These are phyloP conservation scores for Gopherus flavomarginatus DNA, from an alignment of 2,113 vertebrate species.

Conservation along the genomic window DNA sequence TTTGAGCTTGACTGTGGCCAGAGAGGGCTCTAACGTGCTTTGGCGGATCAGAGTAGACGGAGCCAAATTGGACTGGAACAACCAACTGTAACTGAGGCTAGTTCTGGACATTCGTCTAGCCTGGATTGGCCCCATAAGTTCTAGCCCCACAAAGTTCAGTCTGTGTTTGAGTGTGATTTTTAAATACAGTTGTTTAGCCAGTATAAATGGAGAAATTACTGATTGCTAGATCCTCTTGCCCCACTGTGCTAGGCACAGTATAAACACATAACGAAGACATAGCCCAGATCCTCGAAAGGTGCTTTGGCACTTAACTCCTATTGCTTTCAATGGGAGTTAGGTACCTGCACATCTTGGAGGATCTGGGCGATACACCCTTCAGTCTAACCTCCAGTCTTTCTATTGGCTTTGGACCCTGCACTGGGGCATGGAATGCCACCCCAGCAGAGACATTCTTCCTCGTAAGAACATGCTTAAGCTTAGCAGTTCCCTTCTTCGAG, in stretches of 20 bases:
- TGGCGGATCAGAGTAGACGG: neutral
- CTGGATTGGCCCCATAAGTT: neutral
- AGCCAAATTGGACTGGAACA: neutral
- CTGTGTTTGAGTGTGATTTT: too few species aligned
- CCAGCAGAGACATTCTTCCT: neutral
- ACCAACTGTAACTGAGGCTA: neutral
- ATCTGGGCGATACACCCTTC: neutral
- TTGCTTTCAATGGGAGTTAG: too few species aligned
- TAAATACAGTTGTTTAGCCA: too few species aligned
- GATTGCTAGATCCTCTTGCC: neutral
- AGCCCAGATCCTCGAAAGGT: neutral
- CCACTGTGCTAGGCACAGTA: neutral
- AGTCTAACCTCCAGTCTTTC: too few species aligned
- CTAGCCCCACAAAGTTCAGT: too few species aligned
- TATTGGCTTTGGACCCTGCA: too few species aligned
- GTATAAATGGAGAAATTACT: too few species aligned
- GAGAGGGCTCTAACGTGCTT: too few species aligned
- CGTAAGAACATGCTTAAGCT: neutral
- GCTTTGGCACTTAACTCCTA: too few species aligned
- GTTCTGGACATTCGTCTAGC: neutral
- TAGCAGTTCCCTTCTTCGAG: neutral
- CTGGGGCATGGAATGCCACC: neutral
- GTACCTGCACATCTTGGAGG: neutral
- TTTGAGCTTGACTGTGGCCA: too few species aligned
- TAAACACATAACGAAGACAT: too few species aligned